phyloP scores from a whole-genome alignment of 1,140 invertebrate genomes.

The Bombus terrestris region DNA sequence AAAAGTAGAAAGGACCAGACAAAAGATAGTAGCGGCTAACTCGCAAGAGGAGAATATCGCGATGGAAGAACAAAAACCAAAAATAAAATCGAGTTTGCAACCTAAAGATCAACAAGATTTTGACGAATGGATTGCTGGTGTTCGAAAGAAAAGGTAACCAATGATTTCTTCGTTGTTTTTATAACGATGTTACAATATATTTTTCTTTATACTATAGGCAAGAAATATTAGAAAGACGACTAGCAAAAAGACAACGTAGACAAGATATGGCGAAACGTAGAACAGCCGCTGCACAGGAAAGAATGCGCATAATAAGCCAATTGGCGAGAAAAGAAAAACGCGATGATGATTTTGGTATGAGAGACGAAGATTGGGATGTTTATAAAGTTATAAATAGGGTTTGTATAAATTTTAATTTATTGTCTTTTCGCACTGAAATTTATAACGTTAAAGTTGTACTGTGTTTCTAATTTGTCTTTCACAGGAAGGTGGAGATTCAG shows the following conservation, averaged over 20 bases:
- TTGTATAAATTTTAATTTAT: conserved; percentile 70
- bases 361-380: conserved; percentile 97
- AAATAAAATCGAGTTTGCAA: conserved; percentile 82
- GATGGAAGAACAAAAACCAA: conserved; percentile 84
- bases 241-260: conserved; percentile 89
- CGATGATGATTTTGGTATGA: conserved; percentile 95
- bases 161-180: conserved; percentile 29
- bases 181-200: neutral
- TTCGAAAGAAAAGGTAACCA: conserved; percentile 85
- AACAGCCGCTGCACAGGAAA: conserved; percentile 94
- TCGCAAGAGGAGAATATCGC: conserved; percentile 85
- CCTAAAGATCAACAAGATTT: conserved; percentile 86
- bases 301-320: conserved; percentile 96
- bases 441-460: neutral
- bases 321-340: conserved; percentile 93
- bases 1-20: conserved; percentile 90
- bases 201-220: conserved; percentile 76
- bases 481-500: conserved; percentile 90
- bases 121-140: conserved; percentile 87
- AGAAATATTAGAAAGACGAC: conserved; percentile 87
- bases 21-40: conserved; percentile 89
- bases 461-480: conserved; percentile 29
- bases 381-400: conserved; percentile 95
- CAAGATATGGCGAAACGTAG: conserved; percentile 94
- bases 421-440: conserved; percentile 4